These are phyloP conservation scores for Apostichopus californicus DNA, from an alignment of 35 echinoderm and acorn worm genomes.

Conservation along the genomic window DNA sequence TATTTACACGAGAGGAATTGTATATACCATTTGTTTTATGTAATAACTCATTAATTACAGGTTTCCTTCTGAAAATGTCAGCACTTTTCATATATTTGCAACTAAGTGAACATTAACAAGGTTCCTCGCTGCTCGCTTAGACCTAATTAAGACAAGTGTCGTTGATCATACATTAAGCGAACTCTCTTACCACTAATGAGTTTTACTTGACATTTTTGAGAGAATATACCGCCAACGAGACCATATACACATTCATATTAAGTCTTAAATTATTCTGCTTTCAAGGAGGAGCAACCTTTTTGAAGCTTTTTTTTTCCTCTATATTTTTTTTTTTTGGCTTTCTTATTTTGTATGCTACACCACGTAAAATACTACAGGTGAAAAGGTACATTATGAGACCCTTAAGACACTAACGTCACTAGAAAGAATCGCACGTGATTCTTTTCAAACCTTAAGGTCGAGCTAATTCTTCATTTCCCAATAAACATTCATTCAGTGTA, in stretches of 20 bases:
- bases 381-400: too few relatives aligned
- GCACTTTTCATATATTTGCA: not conserved
- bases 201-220: not conserved
- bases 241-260: not conserved
- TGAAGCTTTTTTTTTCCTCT: too few relatives aligned
- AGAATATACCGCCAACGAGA: not conserved
- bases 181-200: not conserved
- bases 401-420: too few relatives aligned
- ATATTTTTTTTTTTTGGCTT: too few relatives aligned
- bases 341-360: too few relatives aligned
- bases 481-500: too few relatives aligned
- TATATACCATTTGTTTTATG: not conserved
- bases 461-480: too few relatives aligned
- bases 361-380: too few relatives aligned
- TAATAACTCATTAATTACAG: not conserved
- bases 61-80: not conserved
- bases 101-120: not conserved
- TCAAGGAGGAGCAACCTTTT: not conserved
- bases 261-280: not conserved
- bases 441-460: too few relatives aligned
- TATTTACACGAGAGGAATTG: not conserved
- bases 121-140: not conserved
- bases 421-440: too few relatives aligned
- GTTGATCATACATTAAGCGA: not conserved
- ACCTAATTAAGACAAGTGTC: not conserved